Base-by-base conservation (phyloP, 1,140 invertebrate species). In the Bombus waltoni region DNA sequence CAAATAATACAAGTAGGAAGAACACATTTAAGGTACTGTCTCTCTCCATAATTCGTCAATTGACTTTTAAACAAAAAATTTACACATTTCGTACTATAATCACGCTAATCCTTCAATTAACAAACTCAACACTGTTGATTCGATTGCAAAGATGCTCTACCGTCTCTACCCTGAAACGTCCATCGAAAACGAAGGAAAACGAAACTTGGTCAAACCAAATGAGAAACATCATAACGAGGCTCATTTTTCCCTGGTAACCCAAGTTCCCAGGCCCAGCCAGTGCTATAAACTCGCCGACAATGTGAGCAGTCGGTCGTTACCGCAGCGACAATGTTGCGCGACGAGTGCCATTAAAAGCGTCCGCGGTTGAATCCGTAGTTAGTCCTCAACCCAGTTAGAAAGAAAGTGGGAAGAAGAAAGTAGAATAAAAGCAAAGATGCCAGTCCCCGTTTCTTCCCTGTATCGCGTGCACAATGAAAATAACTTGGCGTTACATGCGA, bases 341-440 rank as follows among this genome's bases (percentile, higher is more conserved):
- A 40, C 59, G 86, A 92, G 91, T 90, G 85, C 90, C 91, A 90
- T 90, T 92, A 89, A 91, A 93, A 93, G 92, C 92, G 78, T 90
- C 76, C 87, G 87, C 86, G 76, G 65, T 65, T 88, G 89, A 90
- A 93, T 90, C 90, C 87, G 89, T 88, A 86, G 66, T 73, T 74
- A 79, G 80, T 88, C 88, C 75, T 91, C 90, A 91, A 89, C 89
- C 89, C 79, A 89, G 83, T 90, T 91, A 86, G n/a, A 68, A 66
- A 44, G 62, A 59, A 73, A 68, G 40, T 75, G 5, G 28, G 32
- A 47, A 28, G 11, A 9, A 81, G 38, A 77, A 47, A 28, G 3
- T 53, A 42, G 22, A 47, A 62, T 22, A 22, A 53, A 22, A 38
- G 66, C 3, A n/a, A 10, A 8, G 18, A 6, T 59, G 75, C 53